Base-by-base conservation (phyloP, 2,113 vertebrate species). In the Gopherus flavomarginatus region DNA sequence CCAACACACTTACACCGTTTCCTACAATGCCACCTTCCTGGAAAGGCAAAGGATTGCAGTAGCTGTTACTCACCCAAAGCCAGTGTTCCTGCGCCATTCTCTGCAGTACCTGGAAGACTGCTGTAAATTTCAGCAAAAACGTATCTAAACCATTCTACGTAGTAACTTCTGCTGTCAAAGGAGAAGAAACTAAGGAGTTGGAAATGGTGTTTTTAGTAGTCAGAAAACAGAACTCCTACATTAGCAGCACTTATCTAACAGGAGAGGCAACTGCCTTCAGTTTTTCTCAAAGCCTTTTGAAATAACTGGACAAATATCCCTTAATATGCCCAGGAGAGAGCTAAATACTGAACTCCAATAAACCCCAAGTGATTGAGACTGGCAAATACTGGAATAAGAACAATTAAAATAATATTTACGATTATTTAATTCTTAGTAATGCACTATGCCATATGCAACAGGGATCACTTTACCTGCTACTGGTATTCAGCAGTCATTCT, bases 161-260 rank as follows among this genome's bases (percentile, higher is more conserved):
- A 87, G 89, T 95, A 91, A 87, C 69, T 96, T 96, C 81, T 96
- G 93, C 94, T 95, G 96, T 96, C 96, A 96, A 87, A 83, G 65
- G 97, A 95, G 89, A 96, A 91, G 65, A 91, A 77, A 59, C 79
- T 92, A 52, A 95, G 91, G 82, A 91, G 90, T 96, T 97, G 89
- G 94, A 97, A 97, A 92, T 97, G 95, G 91, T 95, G 80, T 91
- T 93, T 95, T 97, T 96, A 96, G 92, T 96, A 96, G 93, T 96
- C 95, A 94, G 91, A 85, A 97, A 97, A 95, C 96, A 97, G 95
- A 78, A 87, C 94, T 96, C 91, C 93, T 96, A 96, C 94, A 3
- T 96, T 97, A 90, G 90, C 95, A 95, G 96, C 96, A 86, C 81
- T 94, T 92, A 86, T 2, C 38, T 80, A 96, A 83, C 92, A 95